Evolutionary conservation across 1,140 invertebrate species (phyloP).

Genomic region (Papilio helenus): DNA sequence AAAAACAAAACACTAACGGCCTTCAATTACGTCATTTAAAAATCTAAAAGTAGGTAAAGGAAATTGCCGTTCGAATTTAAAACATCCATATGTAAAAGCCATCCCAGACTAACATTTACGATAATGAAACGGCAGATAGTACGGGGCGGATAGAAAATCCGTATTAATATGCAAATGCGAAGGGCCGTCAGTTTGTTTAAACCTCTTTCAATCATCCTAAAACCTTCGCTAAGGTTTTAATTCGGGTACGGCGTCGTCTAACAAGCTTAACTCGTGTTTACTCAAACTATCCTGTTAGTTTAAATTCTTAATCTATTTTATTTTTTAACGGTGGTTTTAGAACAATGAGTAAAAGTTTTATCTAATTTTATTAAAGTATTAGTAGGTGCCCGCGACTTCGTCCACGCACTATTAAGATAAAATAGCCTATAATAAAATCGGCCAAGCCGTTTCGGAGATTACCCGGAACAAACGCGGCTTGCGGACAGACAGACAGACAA

Average conservation of each 20-base stretch:
- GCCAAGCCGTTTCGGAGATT: too few species aligned
- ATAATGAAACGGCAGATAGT: constrained; percentile 29
- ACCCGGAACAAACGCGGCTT: too few species aligned
- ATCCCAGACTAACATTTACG: constrained; percentile 26
- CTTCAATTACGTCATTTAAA: not conserved
- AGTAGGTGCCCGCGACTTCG: too few species aligned
- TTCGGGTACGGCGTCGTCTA: constrained; percentile 27
- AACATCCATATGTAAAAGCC: constrained; percentile 15
- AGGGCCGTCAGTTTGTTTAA: constrained; percentile 38
- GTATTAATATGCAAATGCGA: constrained; percentile 40
- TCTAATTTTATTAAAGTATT: not conserved
- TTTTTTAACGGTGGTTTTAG: not conserved
- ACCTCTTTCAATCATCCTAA: constrained; percentile 41
- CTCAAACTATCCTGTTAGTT: constrained; percentile 21
- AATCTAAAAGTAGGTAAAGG: not conserved
- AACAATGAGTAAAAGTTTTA: not conserved
- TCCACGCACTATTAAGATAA: too few species aligned
- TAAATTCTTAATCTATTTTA: constrained; percentile 9
- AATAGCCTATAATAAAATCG: too few species aligned
- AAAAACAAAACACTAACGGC: not conserved
- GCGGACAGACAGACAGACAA: too few species aligned
- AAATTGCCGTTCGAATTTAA: constrained; percentile 5
- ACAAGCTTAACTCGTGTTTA: constrained; percentile 24
- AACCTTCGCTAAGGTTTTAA: constrained; percentile 35
- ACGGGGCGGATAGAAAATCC: constrained; percentile 29